Base-by-base conservation (phyloP, 2,888 invertebrate genomes). In the Diarsia brunnea region DNA sequence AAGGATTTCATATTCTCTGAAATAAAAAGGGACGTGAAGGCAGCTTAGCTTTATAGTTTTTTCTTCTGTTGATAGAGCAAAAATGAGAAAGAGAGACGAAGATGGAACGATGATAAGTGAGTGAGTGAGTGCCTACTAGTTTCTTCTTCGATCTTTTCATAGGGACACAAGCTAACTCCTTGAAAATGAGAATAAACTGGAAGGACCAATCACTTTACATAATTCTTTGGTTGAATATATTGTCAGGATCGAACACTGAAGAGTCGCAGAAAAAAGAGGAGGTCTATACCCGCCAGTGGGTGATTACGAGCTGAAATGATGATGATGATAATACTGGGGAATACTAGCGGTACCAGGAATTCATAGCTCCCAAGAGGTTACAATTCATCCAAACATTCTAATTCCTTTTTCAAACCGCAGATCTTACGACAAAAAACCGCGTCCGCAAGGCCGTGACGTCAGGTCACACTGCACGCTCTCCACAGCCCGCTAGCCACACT, bases 381-480 rank as follows among this genome's bases (percentile, higher is more conserved):
- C 19, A 31, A 16, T 7, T n/a, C 2, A 7, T 2, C 4, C 14
- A 60, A 61, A 60, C 19, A 45, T 0, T 53, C 14, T 8, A 60
- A 64, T 71, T 69, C 49, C 51, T 10, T 68, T n/a, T 77, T 65
- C 14, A 60, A 73, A 67, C 31, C 27, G n/a, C n/a, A n/a, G n/a
- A n/a, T n/a, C n/a, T n/a, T n/a, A 64, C 55, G 73, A 75, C 82
- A 84, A 81, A 70, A 69, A 69, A 60, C 64, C 45, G 76, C 38
- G 67, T 60, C n/a, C 55, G 65, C 87, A 81, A 85, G 85, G 85
- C 67, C 82, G 43, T 85, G 85, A 81, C 87, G 87, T 85, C 75
- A 69, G 76, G 75, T 85, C 79, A 85, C 75, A 79, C 69, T 87
- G 84, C 84, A 79, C 73, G 83, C 65, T 64, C 75, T 71, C 73